phyloP scores from a whole-genome alignment of 2,888 invertebrate genomes.

The Drosophila maculinotata region DNA sequence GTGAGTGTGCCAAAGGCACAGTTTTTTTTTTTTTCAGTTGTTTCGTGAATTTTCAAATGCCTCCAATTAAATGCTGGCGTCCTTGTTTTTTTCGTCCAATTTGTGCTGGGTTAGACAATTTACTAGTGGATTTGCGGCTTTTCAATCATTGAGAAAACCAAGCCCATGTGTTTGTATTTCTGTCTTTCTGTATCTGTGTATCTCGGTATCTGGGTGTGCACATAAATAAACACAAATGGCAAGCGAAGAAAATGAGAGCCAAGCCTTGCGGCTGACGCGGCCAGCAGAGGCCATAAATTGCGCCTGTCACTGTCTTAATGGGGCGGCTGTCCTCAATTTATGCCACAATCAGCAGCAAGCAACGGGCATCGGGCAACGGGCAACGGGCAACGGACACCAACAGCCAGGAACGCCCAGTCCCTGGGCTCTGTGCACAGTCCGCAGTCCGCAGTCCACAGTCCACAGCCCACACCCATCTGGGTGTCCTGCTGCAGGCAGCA shows the following conservation, averaged over 20 bases:
- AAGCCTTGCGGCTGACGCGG: constrained; percentile 59
- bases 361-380: no score
- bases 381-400: constrained; percentile 17
- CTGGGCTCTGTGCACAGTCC: constrained; percentile 17
- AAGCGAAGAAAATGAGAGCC: constrained; percentile 71
- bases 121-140: constrained; percentile 29
- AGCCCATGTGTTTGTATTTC: background rate
- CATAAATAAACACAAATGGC: constrained; percentile 59
- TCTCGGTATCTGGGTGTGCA: constrained; percentile 43
- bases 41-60: background rate
- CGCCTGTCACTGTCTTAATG: constrained; percentile 83
- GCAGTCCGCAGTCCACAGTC: constrained; percentile 9
- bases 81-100: constrained; percentile 14
- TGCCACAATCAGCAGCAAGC: constrained; percentile 80
- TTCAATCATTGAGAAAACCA: constrained; percentile 11
- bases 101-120: constrained; percentile 15
- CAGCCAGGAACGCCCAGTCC: constrained; percentile 37
- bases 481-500: constrained; percentile 67
- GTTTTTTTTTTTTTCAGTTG: no score
- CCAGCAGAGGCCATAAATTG: constrained; percentile 78
- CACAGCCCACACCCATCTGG: constrained; percentile 57
- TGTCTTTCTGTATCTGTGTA: constrained; percentile 12
- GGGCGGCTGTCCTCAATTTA: constrained; percentile 81
- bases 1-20: no score
- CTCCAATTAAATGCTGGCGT: constrained; percentile 10